Evolutionary conservation across 2,888 invertebrate species (phyloP).

Genomic region (Arrhopalites spinosus): DNA sequence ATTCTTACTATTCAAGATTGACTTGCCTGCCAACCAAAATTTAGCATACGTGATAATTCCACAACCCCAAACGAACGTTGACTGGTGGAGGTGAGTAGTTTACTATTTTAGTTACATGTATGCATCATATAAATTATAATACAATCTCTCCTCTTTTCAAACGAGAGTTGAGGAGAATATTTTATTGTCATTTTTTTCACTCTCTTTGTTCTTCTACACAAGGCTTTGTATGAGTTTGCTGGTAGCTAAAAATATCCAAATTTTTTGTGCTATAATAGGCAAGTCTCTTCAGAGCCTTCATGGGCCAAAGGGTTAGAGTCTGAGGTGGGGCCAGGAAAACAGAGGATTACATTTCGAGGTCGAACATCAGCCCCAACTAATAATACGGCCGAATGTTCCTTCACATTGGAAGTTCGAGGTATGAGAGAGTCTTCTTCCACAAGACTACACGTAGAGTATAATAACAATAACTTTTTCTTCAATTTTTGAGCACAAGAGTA

Average conservation of each 20-base stretch:
- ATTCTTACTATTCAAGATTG: no score
- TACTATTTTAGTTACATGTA: no score
- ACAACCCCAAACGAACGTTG: conserved; percentile 64
- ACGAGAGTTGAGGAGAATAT: no score
- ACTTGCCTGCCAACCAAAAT: conserved; percentile 61
- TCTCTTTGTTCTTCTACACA: no score
- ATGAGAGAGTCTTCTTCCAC: not conserved
- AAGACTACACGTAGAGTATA: no score
- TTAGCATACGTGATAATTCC: conserved; percentile 63
- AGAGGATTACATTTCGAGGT: conserved; percentile 63
- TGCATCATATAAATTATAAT: not conserved
- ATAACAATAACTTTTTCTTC: no score
- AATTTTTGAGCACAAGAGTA: no score
- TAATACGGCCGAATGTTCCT: conserved; percentile 61
- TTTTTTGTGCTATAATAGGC: conserved; percentile 57
- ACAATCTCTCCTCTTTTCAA: conserved; percentile 42
- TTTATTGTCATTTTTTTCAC: not conserved
- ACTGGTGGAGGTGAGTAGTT: conserved; percentile 59
- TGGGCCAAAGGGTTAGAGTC: conserved; percentile 64
- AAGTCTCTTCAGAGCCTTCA: conserved; percentile 62
- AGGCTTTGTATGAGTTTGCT: not conserved
- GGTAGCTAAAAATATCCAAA: not conserved
- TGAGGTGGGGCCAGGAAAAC: conserved; percentile 62
- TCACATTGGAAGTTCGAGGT: conserved; percentile 60
- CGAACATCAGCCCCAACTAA: conserved; percentile 61